Conservation (phyloP, 2,113 vertebrate species). For the Probosciger aterrimus region DNA sequence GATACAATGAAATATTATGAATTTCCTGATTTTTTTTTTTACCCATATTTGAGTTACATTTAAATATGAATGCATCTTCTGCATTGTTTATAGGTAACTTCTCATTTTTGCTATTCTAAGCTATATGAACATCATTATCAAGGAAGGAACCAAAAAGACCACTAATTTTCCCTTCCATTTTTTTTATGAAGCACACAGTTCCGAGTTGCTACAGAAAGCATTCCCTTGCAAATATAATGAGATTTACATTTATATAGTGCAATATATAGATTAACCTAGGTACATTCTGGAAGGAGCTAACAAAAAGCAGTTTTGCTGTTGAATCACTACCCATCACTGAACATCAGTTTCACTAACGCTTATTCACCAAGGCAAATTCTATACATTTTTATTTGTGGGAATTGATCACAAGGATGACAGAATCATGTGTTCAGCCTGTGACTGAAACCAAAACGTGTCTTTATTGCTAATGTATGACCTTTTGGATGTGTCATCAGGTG, state of each 20-base stretch:
- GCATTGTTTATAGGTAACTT: not conserved
- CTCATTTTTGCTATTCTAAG: not conserved
- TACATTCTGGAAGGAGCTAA: not conserved
- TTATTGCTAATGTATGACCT: not conserved
- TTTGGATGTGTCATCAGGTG: not conserved
- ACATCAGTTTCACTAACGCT: not conserved
- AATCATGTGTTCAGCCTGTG: not conserved
- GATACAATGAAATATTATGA: not conserved
- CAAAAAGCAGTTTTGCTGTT: not conserved
- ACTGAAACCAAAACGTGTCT: accelerated
- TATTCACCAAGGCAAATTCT: not conserved
- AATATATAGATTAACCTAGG: not conserved
- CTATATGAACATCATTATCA: not conserved
- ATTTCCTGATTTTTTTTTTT: not conserved
- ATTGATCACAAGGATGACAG: not conserved
- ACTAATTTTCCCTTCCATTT: not conserved
- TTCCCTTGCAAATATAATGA: not conserved
- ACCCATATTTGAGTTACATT: not conserved
- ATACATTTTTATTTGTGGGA: not conserved
- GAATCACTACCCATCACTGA: not conserved
- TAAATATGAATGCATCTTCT: not conserved
- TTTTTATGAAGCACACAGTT: accelerated
- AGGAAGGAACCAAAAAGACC: not conserved
- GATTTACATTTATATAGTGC: not conserved
- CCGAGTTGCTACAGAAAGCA: not conserved